Evolutionary conservation across 2,888 invertebrate genomes (phyloP).

Genomic region (Villa cingulata): DNA sequence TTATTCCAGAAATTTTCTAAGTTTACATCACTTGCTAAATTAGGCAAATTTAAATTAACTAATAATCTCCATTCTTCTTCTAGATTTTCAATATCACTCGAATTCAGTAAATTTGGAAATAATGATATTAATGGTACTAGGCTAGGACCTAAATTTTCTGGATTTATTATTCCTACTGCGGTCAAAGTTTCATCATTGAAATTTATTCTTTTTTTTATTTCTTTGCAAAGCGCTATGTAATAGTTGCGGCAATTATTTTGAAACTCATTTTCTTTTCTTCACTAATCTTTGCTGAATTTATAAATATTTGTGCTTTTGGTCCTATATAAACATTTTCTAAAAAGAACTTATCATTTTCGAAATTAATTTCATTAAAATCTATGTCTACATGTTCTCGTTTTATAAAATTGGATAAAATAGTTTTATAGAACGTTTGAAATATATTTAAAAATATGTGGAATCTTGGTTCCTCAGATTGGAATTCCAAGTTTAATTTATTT

Average conservation of each 20-base stretch:
- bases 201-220: background rate
- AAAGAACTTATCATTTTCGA: too few species aligned
- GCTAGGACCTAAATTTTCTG: background rate
- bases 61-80: slow-evolving; percentile 3
- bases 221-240: background rate
- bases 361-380: too few species aligned
- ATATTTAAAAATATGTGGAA: background rate
- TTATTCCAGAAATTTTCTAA: slow-evolving; percentile 4
- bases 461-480: background rate
- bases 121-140: background rate
- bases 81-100: background rate
- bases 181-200: background rate
- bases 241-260: background rate
- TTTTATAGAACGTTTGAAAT: background rate
- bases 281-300: too few species aligned
- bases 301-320: too few species aligned
- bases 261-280: background rate
- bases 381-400: too few species aligned
- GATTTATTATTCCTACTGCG: background rate
- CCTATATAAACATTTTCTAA: too few species aligned
- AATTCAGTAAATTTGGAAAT: slow-evolving; percentile 1
- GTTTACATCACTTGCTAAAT: background rate
- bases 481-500: background rate
- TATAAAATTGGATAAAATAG: background rate
- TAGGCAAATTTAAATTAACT: background rate